Base-by-base conservation (phyloP, 2,888 invertebrate species). In the Galeopsomyia nigrocyanea region DNA sequence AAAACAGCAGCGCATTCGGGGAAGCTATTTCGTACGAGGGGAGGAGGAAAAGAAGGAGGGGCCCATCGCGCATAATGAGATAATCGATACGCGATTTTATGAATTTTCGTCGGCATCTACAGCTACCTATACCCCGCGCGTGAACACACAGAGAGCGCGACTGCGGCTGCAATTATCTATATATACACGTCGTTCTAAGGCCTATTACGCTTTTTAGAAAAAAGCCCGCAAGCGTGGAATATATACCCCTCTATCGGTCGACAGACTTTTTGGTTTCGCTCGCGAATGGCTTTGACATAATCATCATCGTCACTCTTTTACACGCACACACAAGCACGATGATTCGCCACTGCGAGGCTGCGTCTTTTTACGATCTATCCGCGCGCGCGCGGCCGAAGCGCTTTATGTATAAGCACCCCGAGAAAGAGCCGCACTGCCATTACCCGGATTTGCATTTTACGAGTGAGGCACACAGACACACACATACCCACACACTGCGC, bases 371-470 rank as follows among this genome's bases (percentile, higher is more conserved):
- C 79, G 81, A 82, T 76, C 78, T 78, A 81, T 80, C 77, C 77
- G 79, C 77, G 78, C 76, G 79, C 79, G 13, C n/a, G n/a, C n/a
- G n/a, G n/a, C n/a, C n/a, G n/a, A n/a, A n/a, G n/a, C n/a, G n/a
- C n/a, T n/a, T n/a, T n/a, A n/a, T n/a, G n/a, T n/a, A n/a, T n/a
- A 39, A 39, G 39, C 39, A 7, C 39, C 39, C 39, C 26, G 26
- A 26, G 26, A 26, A 26, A 26, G 26, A 26, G 26, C 26, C 75
- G 79, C 78, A 79, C 76, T 71, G 75, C 77, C 79, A 79, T 82
- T 82, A 82, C 78, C 74, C 64, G 77, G 76, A 82, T 82, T 82
- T 82, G 80, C 82, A 82, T 82, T 82, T 81, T 39, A 39, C 39
- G 39, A 39, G 39, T 39, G 39, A 39, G 26, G 26, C 26, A 26